Evolutionary conservation across 1,140 invertebrate species (phyloP), one percentile per base, ranked within the genome.

Genomic region (Orchesella cincta): DNA sequence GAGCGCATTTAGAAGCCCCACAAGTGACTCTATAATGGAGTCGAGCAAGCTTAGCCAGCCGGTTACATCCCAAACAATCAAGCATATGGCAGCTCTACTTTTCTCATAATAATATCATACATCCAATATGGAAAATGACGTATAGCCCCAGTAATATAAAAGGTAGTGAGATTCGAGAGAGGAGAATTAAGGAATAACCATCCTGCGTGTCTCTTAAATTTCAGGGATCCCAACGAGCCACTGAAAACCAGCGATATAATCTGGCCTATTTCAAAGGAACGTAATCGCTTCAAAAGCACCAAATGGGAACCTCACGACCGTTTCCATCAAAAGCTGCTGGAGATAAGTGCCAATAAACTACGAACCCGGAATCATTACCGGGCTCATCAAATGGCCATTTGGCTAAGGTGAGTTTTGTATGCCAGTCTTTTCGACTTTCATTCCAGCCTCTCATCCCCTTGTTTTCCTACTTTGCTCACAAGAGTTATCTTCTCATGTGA

Each of bases 241-340:
- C 90, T 93, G 81, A 86, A 85, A 71, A 89, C 90, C 75, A 91
- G 92, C 81, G 90, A 92, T 79, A 90, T 1, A 87, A 90, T 28
- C 86, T 94, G 57, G 90, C 91, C 1, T 90, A 90, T 80, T 76
- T 94, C 90, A 64, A 92, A 91, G 83, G 93, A 94, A 85, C 89
- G 91, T 54, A 94, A 93, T 85, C 88, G 93, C 71, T 96, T 94
- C 84, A 90, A 92, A 73, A 92, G 90, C 73, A 90, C 93, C 76
- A 89, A 90, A 1, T 97, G 95, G 95, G 94, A 96, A 79, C 91
- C 93, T 83, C 97, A 96, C 85, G 94, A 96, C 84, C 91, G 92
- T 1, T 87, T 93, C 23, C 93, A 95, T 87, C 94, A 96, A 83
- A 94, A 95, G 84, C 97, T 96, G 87, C 88, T 97, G 79, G 93